These are phyloP conservation scores for Manacus vitellinus DNA, from an alignment of 2,113 vertebrate genomes.

Conservation along the genomic window DNA sequence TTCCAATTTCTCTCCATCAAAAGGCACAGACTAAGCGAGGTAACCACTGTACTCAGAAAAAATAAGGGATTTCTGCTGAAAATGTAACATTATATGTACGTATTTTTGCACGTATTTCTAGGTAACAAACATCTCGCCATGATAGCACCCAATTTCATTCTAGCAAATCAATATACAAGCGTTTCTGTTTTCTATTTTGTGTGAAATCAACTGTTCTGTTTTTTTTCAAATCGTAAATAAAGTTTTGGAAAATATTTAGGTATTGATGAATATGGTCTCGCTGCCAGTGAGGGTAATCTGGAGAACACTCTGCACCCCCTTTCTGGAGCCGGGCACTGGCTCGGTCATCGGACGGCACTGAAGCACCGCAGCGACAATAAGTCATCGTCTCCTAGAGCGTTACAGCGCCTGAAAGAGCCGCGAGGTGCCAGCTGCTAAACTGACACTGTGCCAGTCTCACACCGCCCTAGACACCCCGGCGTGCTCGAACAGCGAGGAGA, in stretches of 20 bases:
- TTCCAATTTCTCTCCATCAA: not conserved
- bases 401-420: accelerated
- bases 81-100: accelerated
- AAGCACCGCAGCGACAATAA: accelerated
- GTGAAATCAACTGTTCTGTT: not conserved
- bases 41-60: not conserved
- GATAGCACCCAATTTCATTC: not conserved
- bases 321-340: not conserved
- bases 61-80: not conserved
- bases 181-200: not conserved
- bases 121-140: not conserved
- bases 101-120: not conserved
- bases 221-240: accelerated
- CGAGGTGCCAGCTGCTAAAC: not conserved
- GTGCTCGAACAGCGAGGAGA: accelerated
- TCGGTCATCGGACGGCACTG: not conserved
- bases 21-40: not conserved
- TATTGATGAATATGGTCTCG: accelerated
- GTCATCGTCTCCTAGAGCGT: accelerated
- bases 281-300: no score
- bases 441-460: accelerated
- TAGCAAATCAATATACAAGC: not conserved
- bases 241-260: not conserved
- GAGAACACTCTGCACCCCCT: no score
- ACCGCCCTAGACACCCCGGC: not conserved